Evolutionary conservation across 2,888 invertebrate species (phyloP), one percentile per base, ranked within the genome.

Genomic region (Emmelina monodactyla): DNA sequence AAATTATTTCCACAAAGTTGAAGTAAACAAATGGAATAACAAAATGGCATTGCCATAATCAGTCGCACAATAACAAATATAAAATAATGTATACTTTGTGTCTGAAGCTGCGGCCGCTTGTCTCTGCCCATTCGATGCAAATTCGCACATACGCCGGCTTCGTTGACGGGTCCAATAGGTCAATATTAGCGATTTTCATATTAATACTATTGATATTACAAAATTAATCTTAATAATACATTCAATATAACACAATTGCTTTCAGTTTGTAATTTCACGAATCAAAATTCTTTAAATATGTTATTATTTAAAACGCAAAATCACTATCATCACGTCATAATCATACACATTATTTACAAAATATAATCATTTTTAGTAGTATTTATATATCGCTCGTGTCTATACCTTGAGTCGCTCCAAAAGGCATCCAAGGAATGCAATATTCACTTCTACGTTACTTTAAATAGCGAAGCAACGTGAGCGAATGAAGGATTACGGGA

Each of bases 41-140:
- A 34, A 46, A 46, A 47, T 43, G 29, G 37, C 47, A 44, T 35
- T 48, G 46, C 43, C 46, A 31, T 43, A 41, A 32, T 41, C 37
- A 40, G 39, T 42, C 31, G 35, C 38, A 48, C 49, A 55, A 62
- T 57, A 61, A 60, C 56, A 54, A 59, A 53, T 61, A 52, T 46
- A 44, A 51, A 47, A 52, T 55, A 58, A 40, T 51, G 52, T 55
- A 55, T 48, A 48, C 49, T 47, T 50, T 50, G 51, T 58, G 62
- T 61, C 59, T 50, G 53, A 65, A 61, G 60, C 62, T 58, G 60
- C 46, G 55, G 42, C 53, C 53, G 43, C 50, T 51, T 58, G 59
- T 67, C 64, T 58, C 53, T 49, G 53, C 58, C 72, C 68, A 76
- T 76, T 76, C 76, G 76, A 76, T 76, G 76, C 76, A 72, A 76